Conservation (phyloP, 1,140 invertebrate genomes). For the Ericerus pela region DNA sequence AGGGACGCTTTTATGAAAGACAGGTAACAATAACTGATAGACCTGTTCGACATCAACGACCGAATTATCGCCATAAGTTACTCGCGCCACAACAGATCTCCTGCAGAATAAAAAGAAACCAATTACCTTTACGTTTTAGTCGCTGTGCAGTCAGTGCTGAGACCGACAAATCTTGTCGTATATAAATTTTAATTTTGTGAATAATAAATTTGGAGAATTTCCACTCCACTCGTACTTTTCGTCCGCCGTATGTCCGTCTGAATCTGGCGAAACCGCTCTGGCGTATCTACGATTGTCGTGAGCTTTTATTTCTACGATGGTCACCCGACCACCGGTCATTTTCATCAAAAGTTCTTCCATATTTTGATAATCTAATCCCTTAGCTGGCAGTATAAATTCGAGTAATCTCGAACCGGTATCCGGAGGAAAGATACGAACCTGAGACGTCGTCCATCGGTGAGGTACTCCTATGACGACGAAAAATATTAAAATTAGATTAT, state of each 20-base stretch:
- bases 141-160: no score
- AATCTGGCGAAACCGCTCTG: not conserved
- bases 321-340: constrained; percentile 58
- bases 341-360: constrained; percentile 54
- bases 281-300: constrained; percentile 33
- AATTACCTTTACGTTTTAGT: no score
- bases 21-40: not conserved
- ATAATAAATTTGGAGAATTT: no score
- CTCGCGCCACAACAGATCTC: not conserved
- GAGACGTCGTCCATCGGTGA: constrained; percentile 45
- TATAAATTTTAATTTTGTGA: no score
- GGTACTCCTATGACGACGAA: constrained; percentile 41
- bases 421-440: constrained; percentile 49
- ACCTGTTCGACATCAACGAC: not conserved
- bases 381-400: constrained; percentile 52
- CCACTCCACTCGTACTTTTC: no score
- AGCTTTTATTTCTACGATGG: constrained; percentile 53
- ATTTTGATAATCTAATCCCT: constrained; percentile 48
- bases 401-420: constrained; percentile 50
- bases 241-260: not conserved
- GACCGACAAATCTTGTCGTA: no score
- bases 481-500: no score
- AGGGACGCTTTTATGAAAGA: not conserved
- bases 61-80: constrained; percentile 1
- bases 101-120: not conserved